Percentiles rank a stretch among this genome's conserved stretches.
These are phyloP conservation scores for Hafferia zeledoni DNA, from an alignment of 2,797 vertebrate genomes.

Conservation along the genomic window DNA sequence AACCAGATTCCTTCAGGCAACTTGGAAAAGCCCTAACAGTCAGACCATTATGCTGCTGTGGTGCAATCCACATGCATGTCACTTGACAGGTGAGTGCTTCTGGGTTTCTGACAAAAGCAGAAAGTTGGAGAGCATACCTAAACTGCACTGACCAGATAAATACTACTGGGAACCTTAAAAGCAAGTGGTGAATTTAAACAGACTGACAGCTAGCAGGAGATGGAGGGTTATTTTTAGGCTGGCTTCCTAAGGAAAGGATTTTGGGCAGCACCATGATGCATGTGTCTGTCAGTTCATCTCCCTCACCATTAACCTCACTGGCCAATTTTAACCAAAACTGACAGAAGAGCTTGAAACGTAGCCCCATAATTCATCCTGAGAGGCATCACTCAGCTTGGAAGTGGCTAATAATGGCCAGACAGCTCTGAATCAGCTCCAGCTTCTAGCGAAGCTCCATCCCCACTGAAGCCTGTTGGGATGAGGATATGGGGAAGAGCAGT, in stretches of 20 bases:
- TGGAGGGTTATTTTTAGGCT: slow-evolving; percentile 35
- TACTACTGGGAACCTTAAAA: neutral
- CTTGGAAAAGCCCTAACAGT: neutral
- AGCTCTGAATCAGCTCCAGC: neutral
- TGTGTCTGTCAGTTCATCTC: slow-evolving; percentile 4
- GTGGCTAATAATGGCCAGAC: neutral
- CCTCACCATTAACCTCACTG: neutral
- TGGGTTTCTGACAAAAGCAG: neutral
- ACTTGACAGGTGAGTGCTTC: neutral
- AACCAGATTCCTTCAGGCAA: neutral
- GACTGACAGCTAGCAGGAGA: neutral
- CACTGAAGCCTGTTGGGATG: neutral
- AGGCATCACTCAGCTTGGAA: neutral
- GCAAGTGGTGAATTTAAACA: neutral
- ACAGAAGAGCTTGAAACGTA: neutral
- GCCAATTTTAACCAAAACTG: slow-evolving; percentile 25
- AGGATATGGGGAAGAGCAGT: neutral
- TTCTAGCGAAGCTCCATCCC: neutral
- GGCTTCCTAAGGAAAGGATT: neutral
- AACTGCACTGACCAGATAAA: neutral
- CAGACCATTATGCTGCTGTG: neutral
- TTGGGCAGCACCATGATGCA: neutral
- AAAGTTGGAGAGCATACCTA: neutral
- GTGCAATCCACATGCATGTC: neutral
- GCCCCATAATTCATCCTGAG: neutral